Conservation (phyloP, 64 coral and sea anemone species). For the Montipora efflorescens region DNA sequence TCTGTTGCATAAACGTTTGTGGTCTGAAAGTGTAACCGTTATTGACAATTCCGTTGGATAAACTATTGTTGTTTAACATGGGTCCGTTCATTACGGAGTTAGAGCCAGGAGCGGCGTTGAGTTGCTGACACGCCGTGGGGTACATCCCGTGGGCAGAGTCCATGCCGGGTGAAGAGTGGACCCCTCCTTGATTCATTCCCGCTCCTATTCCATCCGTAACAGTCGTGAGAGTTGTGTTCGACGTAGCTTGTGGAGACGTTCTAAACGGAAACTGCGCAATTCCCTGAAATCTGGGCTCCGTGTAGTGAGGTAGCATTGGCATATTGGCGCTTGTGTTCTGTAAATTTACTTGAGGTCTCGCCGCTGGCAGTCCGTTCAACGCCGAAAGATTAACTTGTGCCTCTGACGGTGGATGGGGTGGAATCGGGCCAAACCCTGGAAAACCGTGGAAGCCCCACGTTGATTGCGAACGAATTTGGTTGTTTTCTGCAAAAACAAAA, state of each 20-base stretch:
- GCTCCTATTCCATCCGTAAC: conserved; percentile 59
- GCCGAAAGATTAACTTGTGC: conserved; percentile 78
- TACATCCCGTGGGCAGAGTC: conserved; percentile 80
- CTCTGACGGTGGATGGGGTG: conserved; percentile 72
- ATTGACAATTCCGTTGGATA: conserved; percentile 88
- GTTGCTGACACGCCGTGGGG: conserved; percentile 76
- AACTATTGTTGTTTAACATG: conserved; percentile 81
- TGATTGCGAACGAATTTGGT: conserved; percentile 87
- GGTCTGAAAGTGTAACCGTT: conserved; percentile 86
- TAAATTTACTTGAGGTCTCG: conserved; percentile 90
- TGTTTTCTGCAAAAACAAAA: conserved; percentile 84
- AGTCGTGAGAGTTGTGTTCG: conserved; percentile 71
- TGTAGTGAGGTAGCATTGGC: conserved; percentile 89
- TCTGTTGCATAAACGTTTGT: conserved; percentile 85
- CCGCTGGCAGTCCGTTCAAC: conserved; percentile 67
- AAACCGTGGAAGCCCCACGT: conserved; percentile 90
- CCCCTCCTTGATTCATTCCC: conserved; percentile 72
- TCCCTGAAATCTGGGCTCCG: conserved; percentile 85
- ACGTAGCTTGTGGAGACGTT: conserved; percentile 76
- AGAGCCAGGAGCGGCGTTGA: conserved; percentile 60
- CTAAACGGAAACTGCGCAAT: conserved; percentile 87
- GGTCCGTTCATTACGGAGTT: conserved; percentile 80
- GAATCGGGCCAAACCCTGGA: conserved; percentile 69
- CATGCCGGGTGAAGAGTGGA: conserved; percentile 55
- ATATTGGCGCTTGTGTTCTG: conserved; percentile 81